These are phyloP conservation scores for Prionailurus bengalensis DNA, from an alignment of 2,113 vertebrate species.

Conservation along the genomic window DNA sequence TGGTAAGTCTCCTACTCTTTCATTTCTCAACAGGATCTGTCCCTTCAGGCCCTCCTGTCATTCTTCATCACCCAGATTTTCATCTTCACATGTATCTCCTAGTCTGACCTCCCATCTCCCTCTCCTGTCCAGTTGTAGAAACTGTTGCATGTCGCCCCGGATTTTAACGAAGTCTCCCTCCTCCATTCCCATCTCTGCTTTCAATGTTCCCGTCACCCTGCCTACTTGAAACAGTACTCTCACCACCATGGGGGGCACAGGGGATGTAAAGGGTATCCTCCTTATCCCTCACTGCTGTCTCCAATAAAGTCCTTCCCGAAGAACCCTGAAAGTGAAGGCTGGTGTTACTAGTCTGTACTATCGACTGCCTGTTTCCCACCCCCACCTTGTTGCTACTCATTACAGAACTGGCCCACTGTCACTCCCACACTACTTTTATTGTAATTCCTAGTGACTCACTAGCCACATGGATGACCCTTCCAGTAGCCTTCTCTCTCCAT, in stretches of 20 bases:
- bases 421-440: too few species aligned
- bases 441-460: neutral
- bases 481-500: neutral
- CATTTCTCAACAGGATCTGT: neutral
- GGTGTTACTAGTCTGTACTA: neutral
- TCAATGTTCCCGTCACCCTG: neutral
- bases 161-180: neutral
- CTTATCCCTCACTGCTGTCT: neutral
- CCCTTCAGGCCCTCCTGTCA: neutral
- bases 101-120: neutral
- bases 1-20: neutral
- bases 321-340: neutral
- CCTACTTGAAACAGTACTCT: neutral
- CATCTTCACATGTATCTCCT: neutral
- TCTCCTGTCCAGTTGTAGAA: neutral
- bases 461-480: neutral
- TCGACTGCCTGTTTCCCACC: too few species aligned
- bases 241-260: neutral
- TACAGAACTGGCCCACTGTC: neutral
- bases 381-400: neutral
- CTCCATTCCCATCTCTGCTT: neutral
- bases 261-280: neutral
- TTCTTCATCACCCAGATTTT: neutral
- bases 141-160: neutral
- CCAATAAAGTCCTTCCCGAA: neutral